phyloP scores from a whole-genome alignment of 2,113 vertebrate species.

The Hiodon tergisus region DNA sequence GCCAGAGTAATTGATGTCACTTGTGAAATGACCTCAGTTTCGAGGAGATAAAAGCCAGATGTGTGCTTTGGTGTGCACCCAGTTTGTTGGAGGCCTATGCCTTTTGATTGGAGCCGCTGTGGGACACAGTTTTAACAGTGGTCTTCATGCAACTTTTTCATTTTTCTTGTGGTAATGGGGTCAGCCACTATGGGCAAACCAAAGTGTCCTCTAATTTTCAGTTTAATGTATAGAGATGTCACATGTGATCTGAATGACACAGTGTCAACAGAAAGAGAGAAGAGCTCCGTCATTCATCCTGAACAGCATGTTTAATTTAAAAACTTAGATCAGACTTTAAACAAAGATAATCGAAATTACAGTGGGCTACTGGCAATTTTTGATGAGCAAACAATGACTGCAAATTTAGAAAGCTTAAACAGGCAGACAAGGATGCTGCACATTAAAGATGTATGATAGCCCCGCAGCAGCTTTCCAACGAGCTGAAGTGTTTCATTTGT shows the following conservation, averaged over 20 bases:
- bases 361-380: background rate
- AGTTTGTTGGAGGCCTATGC: background rate
- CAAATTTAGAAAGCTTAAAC: background rate
- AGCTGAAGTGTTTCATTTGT: no score
- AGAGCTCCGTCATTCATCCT: background rate
- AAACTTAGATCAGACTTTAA: background rate
- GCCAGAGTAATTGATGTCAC: constrained; percentile 13
- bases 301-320: background rate
- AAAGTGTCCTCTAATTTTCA: constrained; percentile 7
- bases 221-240: background rate
- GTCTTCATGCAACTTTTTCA: background rate
- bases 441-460: background rate
- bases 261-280: background rate
- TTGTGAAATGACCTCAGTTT: constrained; percentile 21
- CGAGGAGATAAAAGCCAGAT: constrained; percentile 20
- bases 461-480: background rate
- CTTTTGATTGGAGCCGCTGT: background rate
- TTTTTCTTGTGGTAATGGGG: constrained; percentile 10
- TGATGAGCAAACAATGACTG: background rate
- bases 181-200: constrained; percentile 13
- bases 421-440: background rate
- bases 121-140: background rate
- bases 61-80: constrained; percentile 10
- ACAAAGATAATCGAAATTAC: background rate
- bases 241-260: background rate